Percentiles rank a stretch among this genome's conserved stretches.
These are phyloP conservation scores for Watsonalla cultraria DNA, from an alignment of 2,888 invertebrate species.

Conservation along the genomic window DNA sequence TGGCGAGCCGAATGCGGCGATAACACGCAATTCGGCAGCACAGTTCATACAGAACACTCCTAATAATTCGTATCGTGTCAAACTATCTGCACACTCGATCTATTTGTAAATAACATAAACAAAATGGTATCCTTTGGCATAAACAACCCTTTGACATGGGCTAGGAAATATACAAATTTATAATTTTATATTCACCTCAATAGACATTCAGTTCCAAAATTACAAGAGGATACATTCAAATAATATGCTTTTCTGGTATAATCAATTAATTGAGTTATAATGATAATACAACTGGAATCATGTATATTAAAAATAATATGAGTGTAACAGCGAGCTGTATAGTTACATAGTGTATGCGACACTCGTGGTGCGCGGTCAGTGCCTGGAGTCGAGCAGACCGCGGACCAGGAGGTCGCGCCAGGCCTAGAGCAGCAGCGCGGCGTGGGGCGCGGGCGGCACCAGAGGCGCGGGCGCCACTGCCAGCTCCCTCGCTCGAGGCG, in stretches of 20 bases:
- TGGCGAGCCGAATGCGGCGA: not conserved
- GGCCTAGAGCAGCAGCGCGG: conserved; percentile 70
- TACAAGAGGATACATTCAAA: not conserved
- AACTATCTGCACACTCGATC: not conserved
- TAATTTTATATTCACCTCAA: not conserved
- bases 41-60: not conserved
- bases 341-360: conserved; percentile 38
- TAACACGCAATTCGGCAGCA: not conserved
- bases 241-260: not conserved
- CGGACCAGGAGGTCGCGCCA: conserved; percentile 77
- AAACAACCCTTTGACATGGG: not conserved
- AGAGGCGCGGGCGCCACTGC: conserved; percentile 37
- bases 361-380: conserved; percentile 58
- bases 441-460: conserved; percentile 56
- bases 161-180: not conserved
- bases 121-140: not conserved
- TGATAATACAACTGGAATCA: not conserved
- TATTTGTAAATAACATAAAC: not conserved
- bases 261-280: too few relatives aligned
- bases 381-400: conserved; percentile 60
- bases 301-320: conserved; percentile 10
- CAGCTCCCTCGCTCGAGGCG: conserved; percentile 30
- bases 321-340: conserved; percentile 6
- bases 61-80: conserved; percentile 4
- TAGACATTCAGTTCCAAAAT: too few relatives aligned